phyloP scores from a whole-genome alignment of 2,797 vertebrate genomes.

The Microchirus variegatus region DNA sequence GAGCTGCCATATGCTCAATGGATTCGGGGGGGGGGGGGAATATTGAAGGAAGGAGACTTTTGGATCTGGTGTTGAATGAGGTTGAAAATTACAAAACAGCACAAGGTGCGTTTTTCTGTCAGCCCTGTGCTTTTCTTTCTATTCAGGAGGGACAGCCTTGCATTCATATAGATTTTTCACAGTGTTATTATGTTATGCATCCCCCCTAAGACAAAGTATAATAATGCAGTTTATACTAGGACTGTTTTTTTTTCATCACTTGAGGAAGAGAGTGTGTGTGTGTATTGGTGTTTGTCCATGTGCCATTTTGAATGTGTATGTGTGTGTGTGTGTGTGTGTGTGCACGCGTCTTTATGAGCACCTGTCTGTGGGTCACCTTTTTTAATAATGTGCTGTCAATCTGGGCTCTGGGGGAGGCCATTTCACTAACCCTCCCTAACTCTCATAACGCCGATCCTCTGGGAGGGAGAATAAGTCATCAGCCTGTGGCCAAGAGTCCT shows the following conservation, averaged over 20 bases:
- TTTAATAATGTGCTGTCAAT: slow-evolving; percentile 83
- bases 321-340: slow-evolving; percentile 23
- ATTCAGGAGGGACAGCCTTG: slow-evolving; percentile 56
- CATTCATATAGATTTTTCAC: slow-evolving; percentile 70
- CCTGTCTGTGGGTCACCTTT: slow-evolving; percentile 54
- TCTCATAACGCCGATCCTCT: slow-evolving; percentile 72
- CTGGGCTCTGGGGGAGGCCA: slow-evolving; percentile 59
- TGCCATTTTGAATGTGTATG: slow-evolving; percentile 33
- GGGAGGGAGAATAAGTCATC: slow-evolving; percentile 68
- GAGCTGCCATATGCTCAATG: slow-evolving; percentile 73
- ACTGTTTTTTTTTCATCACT: slow-evolving; percentile 67
- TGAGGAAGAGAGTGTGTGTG: slow-evolving; percentile 45
- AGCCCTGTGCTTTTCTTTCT: slow-evolving; percentile 53
- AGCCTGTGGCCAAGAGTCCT: slow-evolving; percentile 51
- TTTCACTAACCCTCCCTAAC: slow-evolving; percentile 69
- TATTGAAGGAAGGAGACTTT: slow-evolving; percentile 29
- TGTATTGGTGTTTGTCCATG: slow-evolving; percentile 32
- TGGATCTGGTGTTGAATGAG: slow-evolving; percentile 46
- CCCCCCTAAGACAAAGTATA: slow-evolving; percentile 75
- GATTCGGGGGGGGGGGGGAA: slow-evolving; percentile 17
- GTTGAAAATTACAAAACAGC: slow-evolving; percentile 55
- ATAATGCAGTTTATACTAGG: slow-evolving; percentile 69
- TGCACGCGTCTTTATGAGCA: slow-evolving; percentile 14
- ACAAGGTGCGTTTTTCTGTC: slow-evolving; percentile 55
- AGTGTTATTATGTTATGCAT: slow-evolving; percentile 80